Percentiles rank a stretch among this genome's conserved stretches.
Evolutionary conservation across 2,888 invertebrate genomes (phyloP).

Genomic region (Thelaira solivaga): DNA sequence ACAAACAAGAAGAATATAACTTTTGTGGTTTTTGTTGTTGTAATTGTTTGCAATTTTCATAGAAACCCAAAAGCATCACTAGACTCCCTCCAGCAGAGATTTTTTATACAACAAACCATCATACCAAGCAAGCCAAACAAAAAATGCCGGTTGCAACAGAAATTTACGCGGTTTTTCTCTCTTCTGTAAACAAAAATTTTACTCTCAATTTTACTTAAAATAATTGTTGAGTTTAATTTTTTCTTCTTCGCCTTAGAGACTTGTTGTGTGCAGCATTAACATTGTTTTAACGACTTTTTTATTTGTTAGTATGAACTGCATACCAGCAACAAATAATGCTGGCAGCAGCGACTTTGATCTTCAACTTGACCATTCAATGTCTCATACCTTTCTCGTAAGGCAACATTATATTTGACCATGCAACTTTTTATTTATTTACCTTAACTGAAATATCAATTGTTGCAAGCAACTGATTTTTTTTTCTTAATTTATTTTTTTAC

Average conservation of each 20-base stretch:
- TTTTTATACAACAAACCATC: constrained; percentile 2
- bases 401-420: constrained; percentile 34
- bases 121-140: constrained; percentile 32
- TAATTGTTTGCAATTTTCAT: neutral
- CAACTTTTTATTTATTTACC: constrained; percentile 3
- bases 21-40: neutral
- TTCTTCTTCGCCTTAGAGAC: neutral
- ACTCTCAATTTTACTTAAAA: constrained; percentile 42
- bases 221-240: no score
- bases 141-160: constrained; percentile 59
- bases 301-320: constrained; percentile 1
- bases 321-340: neutral
- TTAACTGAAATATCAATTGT: constrained; percentile 40
- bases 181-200: constrained; percentile 1
- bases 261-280: constrained; percentile 14
- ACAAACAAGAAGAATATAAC: constrained; percentile 1
- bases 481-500: no score
- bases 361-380: constrained; percentile 66
- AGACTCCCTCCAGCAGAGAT: neutral
- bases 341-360: constrained; percentile 59
- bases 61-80: constrained; percentile 4
- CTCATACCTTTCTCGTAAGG: constrained; percentile 11
- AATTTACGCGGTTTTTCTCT: constrained; percentile 38
- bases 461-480: neutral
- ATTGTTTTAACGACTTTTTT: constrained; percentile 11